Base-by-base conservation (phyloP, 2,888 invertebrate genomes). In the Andrena minutula region DNA sequence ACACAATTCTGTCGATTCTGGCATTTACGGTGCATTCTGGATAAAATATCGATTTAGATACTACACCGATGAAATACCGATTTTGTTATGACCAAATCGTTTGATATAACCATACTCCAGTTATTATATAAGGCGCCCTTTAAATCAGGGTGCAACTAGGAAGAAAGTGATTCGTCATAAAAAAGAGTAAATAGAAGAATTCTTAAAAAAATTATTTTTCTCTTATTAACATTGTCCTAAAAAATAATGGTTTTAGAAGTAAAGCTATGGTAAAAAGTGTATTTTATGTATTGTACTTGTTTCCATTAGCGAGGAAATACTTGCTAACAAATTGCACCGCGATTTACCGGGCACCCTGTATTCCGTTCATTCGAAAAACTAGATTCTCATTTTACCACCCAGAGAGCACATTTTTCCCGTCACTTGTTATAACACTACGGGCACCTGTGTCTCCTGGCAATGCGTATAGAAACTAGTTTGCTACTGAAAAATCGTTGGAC, bases 321-420 rank as follows among this genome's bases (percentile, higher is more conserved):
- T 16, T 41, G 41, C 41, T 16, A 41, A 41, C 4, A 41, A 41
- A 16, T 41, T 41, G 41, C 41, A 23, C 23, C 23, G 56, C 56
- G 26, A 56, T 56, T 53, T n/a, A 26, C 10, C 10, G 20, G 26
- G 56, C 56, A 56, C 20, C 10, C 23, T 56, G 10, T 56, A 56
- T 5, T 16, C 2, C 4, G 53, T 12, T 56, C 53, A 53, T 68
- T 71, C 49, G 64, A 75, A 84, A 83, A 84, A 79, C 66, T 66
- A 2, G 64, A 64, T 56, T 66, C 70, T 56, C 47, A 35, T 78
- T 83, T 83, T 83, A 79, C 74, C 74, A 58, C 78, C 51, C 49
- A 32, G 64, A 12, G 53, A 28, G 75, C 41, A 60, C 68, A 79
- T 73, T 72, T 77, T 64, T 30, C 65, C 51, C 63, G 51, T 60